Base-by-base conservation (phyloP, 2,888 invertebrate species). In the Ptychoptera contaminata region DNA sequence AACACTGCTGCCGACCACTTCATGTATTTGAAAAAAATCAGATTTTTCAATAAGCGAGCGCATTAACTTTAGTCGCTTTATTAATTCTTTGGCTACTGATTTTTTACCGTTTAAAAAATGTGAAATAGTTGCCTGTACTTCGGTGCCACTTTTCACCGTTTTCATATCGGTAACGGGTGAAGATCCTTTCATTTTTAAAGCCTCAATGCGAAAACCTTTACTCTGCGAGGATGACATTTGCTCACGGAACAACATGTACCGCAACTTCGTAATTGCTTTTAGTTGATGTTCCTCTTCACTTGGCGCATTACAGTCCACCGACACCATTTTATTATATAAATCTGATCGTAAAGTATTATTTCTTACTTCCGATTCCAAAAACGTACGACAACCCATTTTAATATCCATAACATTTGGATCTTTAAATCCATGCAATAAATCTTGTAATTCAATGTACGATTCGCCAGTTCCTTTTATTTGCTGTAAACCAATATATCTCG, bases 371-470 rank as follows among this genome's bases (percentile, higher is more conserved):
- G 83, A 82, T 65, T 97, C 96, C 35, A 94, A 73, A 65, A 96
- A 97, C 15, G 96, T 97, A 56, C 94, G 76, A 2, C 85, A 86
- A 37, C 97, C 97, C 77, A 97, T 86, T 70, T 97, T 97, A 48
- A 97, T 83, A 64, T 97, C 97, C 81, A 97, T 94, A 1, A 97
- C 91, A 58, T 84, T 82, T 0, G 93, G 93, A 66, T 94, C 86
- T 55, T 73, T 72, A 67, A 94, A 96, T 46, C 87, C 86, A 55
- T 87, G 82, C 16, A 94, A 69, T 15, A 97, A 72, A 65, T 97
- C 93, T 68, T 96, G 92, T 49, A 97, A 77, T 66, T 96, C 94
- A 57, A 97, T 92, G 67, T 92, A 97, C 51, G 76, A 74, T 56
- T 85, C 82, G 34, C 79, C 80, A 47, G 74, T 35, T 23, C 23